Evolutionary conservation across 1,140 invertebrate species (phyloP).

Genomic region (Phymorhynchus buccinoides): DNA sequence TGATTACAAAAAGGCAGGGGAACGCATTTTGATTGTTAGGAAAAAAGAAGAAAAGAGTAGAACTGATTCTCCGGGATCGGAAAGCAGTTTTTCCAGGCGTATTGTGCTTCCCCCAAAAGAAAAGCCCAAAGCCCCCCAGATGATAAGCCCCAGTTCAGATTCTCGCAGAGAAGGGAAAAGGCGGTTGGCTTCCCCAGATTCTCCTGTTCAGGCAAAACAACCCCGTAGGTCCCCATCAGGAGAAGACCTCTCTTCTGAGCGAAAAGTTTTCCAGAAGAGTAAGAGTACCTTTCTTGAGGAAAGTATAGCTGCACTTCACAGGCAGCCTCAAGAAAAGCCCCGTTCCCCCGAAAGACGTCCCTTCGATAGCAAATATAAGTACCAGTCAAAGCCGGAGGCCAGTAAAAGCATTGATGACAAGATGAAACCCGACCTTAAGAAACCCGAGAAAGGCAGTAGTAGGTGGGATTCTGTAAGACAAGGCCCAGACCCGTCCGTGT

Average conservation of each 20-base stretch:
- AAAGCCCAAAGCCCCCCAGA: neutral
- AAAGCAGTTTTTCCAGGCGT: conserved; percentile 22
- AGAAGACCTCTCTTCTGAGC: neutral
- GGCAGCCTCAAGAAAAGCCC: neutral
- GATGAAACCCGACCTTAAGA: neutral
- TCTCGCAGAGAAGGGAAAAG: conserved; percentile 15
- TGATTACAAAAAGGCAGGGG: conserved; percentile 10
- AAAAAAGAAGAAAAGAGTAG: conserved; percentile 26
- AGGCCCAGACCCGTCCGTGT: no score
- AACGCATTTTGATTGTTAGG: conserved; percentile 31
- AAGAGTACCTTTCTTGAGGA: neutral
- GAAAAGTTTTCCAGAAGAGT: conserved; percentile 5
- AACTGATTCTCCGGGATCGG: conserved; percentile 5
- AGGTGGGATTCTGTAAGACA: neutral
- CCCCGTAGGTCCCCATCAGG: conserved; percentile 25
- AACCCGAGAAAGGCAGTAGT: neutral
- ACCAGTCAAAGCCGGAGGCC: neutral
- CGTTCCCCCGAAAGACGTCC: neutral
- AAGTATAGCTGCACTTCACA: neutral
- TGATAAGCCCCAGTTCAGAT: neutral
- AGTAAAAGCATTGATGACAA: neutral
- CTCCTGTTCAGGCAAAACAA: conserved; percentile 14
- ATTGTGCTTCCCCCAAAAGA: conserved; percentile 33
- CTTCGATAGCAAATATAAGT: neutral
- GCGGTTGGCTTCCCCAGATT: neutral